Base-by-base conservation (phyloP, 2,113 vertebrate genomes). In the Semnornis frantzii region DNA sequence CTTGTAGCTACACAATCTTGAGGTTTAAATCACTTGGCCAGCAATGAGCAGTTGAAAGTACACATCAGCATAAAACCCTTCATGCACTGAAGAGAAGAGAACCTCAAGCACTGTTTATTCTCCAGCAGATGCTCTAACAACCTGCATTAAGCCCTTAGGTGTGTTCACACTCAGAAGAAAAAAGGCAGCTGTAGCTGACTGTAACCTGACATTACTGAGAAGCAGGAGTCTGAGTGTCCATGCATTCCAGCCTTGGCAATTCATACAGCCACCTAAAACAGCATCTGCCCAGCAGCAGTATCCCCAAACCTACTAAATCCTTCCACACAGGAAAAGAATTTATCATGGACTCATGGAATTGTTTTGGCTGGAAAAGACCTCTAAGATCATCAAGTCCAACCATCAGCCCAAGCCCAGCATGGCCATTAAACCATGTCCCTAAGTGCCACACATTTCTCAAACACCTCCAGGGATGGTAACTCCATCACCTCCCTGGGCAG, bases 21-120 rank as follows among this genome's bases (percentile, higher is more conserved):
- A 91, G 16, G 46, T 71, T 95, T 87, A 95, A 75, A 94, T 79
- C 57, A 55, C 71, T 85, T 70, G 34, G 52, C 57, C 68, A 68
- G 60, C 3, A 63, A 16, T 9, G 80, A 64, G 65, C 79, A 81
- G 87, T 37, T 85, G 46, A 89, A 96, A 77, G 52, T 1, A 3
- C 46, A 66, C 21, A 70, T 24, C 34, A 28, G 55, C 34, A 66
- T 80, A 46, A 80, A 90, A 87, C 63, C 34, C 39, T 44, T 82
- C 46, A 19, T 10, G 30, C 23, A 24, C 33, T 58, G 59, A 92
- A 85, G 62, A 81, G 94, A 90, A 80, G 0, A 85, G 75, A 85
- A 30, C 66, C 15, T 63, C 30, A 50, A 52, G 20, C 55, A 52
- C 17, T 63, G 60, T 84, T 88, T 70, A 58, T 91, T 90, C 74